phyloP scores from a whole-genome alignment of 2,888 invertebrate genomes.

The Agrotis segetum region DNA sequence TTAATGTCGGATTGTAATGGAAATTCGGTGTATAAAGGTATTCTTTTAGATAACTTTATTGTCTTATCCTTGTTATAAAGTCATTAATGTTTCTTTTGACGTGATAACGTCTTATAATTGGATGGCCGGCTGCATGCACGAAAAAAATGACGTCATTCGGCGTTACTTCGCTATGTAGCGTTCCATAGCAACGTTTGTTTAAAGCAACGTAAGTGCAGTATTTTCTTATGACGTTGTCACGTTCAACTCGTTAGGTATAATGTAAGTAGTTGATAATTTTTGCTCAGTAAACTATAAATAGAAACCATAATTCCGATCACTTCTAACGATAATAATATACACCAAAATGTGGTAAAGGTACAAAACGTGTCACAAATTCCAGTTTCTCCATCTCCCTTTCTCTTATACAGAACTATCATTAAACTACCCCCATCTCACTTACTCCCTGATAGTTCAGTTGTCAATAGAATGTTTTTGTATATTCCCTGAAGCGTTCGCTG shows the following conservation, averaged over 20 bases:
- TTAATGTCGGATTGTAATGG: constrained; percentile 18
- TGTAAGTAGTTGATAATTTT: too few species aligned
- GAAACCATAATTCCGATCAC: neutral
- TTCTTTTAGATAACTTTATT: neutral
- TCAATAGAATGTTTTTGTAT: constrained; percentile 21
- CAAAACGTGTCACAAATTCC: neutral
- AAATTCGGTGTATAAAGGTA: neutral
- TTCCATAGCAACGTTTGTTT: too few species aligned
- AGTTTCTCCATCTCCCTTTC: neutral
- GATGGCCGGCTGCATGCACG: too few species aligned
- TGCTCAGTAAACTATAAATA: neutral
- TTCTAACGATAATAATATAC: neutral
- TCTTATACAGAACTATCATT: neutral
- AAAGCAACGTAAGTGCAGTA: too few species aligned
- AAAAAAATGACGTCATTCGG: too few species aligned
- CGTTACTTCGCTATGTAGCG: too few species aligned
- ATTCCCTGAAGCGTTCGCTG: constrained; percentile 22
- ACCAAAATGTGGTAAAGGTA: constrained; percentile 13
- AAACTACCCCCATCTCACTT: constrained; percentile 4
- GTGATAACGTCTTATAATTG: too few species aligned
- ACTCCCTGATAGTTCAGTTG: constrained; percentile 1
- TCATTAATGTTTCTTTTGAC: too few species aligned
- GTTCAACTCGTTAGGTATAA: too few species aligned
- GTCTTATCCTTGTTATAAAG: too few species aligned
- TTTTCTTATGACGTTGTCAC: too few species aligned